Evolutionary conservation across 2,113 vertebrate species (phyloP).

Genomic region (Elgaria multicarinata): DNA sequence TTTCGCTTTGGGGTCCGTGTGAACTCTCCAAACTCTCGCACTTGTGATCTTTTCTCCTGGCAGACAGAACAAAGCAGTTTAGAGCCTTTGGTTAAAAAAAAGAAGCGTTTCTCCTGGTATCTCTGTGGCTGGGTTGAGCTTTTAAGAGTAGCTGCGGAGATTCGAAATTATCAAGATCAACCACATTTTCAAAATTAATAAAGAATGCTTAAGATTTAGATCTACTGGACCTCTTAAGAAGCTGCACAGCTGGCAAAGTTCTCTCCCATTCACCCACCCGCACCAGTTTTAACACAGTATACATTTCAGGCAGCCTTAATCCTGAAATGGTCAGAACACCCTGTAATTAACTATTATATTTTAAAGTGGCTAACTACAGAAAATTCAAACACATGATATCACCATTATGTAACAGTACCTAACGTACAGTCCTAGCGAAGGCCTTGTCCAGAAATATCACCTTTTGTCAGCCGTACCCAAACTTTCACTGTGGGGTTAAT

Average conservation of each 20-base stretch:
- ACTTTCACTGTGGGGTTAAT: neutral
- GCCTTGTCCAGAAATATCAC: neutral
- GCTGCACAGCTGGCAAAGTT: constrained; percentile 10
- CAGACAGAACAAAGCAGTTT: neutral
- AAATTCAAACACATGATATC: constrained; percentile 3
- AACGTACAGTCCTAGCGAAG: neutral
- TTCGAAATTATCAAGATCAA: neutral
- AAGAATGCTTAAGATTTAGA: neutral
- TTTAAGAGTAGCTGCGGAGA: neutral
- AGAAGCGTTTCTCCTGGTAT: neutral
- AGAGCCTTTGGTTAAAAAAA: neutral
- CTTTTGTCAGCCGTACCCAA: neutral
- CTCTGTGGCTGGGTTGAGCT: neutral
- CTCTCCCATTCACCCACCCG: neutral
- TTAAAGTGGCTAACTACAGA: neutral
- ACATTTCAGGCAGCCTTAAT: constrained; percentile 6
- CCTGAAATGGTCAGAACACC: neutral
- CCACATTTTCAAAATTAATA: neutral
- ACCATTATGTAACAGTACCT: constrained; percentile 8
- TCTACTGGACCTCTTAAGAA: neutral
- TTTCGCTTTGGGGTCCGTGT: accelerated
- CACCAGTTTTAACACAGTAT: neutral
- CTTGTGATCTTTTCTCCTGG: neutral
- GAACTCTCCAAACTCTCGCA: neutral
- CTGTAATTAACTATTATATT: neutral